These are phyloP conservation scores for Sterna hirundo DNA, from an alignment of 2,113 vertebrate species.

Conservation along the genomic window DNA sequence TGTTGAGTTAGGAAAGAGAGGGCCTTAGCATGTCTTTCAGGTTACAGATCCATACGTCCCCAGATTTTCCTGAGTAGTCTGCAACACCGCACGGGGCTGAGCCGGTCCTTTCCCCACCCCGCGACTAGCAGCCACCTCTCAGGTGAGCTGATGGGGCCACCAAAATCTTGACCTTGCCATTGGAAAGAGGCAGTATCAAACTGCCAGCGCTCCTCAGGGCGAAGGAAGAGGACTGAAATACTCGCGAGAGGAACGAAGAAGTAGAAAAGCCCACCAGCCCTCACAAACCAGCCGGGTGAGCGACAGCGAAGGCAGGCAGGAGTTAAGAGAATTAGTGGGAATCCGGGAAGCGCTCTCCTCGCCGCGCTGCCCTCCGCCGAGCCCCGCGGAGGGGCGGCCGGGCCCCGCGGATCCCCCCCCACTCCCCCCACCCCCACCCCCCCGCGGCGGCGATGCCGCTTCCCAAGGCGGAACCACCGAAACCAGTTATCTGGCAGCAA, in stretches of 20 bases:
- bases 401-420: not conserved
- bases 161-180: not conserved
- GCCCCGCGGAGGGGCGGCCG: not conserved
- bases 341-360: not conserved
- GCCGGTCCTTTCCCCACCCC: not conserved
- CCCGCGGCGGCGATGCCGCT: conserved; percentile 11
- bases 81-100: rapidly evolving
- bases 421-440: too few relatives aligned
- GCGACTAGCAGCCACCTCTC: not conserved
- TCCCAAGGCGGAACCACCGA: conserved; percentile 77
- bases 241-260: rapidly evolving
- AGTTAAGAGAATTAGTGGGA: not conserved
- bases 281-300: rapidly evolving
- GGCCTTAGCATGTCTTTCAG: not conserved
- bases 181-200: not conserved
- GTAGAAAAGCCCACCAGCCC: not conserved
- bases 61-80: not conserved
- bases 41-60: not conserved
- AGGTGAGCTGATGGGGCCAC: not conserved
- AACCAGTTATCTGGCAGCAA: conserved; percentile 78
- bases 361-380: not conserved
- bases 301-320: not conserved
- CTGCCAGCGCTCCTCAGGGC: not conserved
- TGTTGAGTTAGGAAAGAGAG: not conserved
- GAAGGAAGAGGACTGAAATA: rapidly evolving